Evolutionary conservation across 1,140 invertebrate species (phyloP), one percentile per base, ranked within the genome.

Genomic region (Papilio dardanus): DNA sequence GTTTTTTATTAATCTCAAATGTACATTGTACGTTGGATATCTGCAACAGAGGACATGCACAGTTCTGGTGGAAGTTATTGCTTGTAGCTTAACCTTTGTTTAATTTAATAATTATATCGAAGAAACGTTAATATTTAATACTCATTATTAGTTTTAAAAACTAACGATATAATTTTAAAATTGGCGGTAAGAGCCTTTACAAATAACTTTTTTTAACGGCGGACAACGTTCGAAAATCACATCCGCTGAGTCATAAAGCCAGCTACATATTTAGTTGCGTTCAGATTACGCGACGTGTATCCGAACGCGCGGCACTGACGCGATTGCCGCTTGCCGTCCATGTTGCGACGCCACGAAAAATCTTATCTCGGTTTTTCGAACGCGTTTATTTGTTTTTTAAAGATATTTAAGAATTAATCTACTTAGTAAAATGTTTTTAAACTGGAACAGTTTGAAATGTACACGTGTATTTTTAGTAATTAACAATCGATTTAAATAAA

Each of bases 351-450:
- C 33, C 67, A 21, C 31, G 31, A 37, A 40, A 40, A 69, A 69
- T 69, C 67, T 69, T 69, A 69, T 69, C 67, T 40, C 14, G n/a
- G 21, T n/a, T n/a, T 67, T 69, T 42, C 35, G 35, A 69, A 69
- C 67, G 67, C 21, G 35, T 69, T 28, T 69, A 42, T 69, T 68
- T 69, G 35, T 24, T 69, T 40, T 40, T 19, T 21, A n/a, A 69
- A n/a, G 67, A 69, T 14, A 69, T 35, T 28, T 14, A 62, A 21
- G 24, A 16, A 62, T 16, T 10, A 10, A 14, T 28, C 21, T 28
- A 62, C 10, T 62, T 62, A 62, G n/a, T 62, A 16, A 62, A 58
- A 62, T 62, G 24, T 54, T 62, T 16, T 62, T 28, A 28, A 28
- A 62, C 24, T 62, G 16, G 24, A 28, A 62, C 24, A 62, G 14